Percentiles rank a stretch among this genome's conserved stretches.
Evolutionary conservation across 2,888 invertebrate species (phyloP).

Genomic region (Drosophila nr. medialis): DNA sequence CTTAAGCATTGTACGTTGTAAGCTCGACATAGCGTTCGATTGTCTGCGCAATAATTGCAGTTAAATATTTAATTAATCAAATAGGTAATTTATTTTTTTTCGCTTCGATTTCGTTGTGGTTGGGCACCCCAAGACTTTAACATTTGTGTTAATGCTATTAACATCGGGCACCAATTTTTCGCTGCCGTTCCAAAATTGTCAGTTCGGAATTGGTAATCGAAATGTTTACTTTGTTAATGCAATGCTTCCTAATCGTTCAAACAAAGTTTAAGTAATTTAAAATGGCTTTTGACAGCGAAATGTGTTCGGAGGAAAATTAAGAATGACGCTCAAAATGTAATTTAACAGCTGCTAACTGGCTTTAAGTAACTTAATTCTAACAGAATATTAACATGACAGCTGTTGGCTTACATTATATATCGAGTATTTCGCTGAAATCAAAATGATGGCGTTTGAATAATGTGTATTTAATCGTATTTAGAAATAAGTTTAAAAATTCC

Average conservation of each 20-base stretch:
- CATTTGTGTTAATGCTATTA: conserved; percentile 29
- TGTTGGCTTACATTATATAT: conserved; percentile 10
- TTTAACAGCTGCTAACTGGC: conserved; percentile 2
- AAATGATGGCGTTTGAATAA: not conserved
- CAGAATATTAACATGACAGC: conserved; percentile 11
- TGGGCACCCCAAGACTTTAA: conserved; percentile 27
- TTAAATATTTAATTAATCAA: conserved; percentile 23
- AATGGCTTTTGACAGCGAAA: not conserved
- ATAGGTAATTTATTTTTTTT: conserved; percentile 28
- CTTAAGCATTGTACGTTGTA: conserved; percentile 89
- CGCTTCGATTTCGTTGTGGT: conserved; percentile 42
- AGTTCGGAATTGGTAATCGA: not conserved
- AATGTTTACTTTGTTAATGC: not conserved
- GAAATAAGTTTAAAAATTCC: not conserved
- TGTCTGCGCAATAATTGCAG: conserved; percentile 45
- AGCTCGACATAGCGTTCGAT: conserved; percentile 87
- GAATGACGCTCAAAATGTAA: not conserved
- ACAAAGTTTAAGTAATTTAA: not conserved
- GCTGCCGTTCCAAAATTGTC: not conserved
- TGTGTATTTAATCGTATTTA: not conserved
- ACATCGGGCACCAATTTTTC: conserved; percentile 11
- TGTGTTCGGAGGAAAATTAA: not conserved
- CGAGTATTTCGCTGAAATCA: not conserved
- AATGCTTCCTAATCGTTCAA: not conserved
- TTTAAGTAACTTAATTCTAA: not conserved